Percentiles rank a stretch among this genome's conserved stretches.
Conservation (phyloP, 2,113 vertebrate species). For the Syrmaticus mikado region DNA sequence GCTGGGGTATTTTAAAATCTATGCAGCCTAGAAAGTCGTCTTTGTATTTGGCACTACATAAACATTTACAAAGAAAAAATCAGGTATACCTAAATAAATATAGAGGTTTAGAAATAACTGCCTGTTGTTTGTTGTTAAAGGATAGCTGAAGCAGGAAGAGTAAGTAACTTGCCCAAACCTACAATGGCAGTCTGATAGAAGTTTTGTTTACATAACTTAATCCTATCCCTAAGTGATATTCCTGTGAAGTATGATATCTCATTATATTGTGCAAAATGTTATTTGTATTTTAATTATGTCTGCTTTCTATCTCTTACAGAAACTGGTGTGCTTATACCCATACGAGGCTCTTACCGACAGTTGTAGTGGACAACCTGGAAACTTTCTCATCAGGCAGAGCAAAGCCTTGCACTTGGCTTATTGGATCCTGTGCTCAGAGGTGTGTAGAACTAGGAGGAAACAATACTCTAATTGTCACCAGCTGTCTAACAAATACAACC, state of each 20-base stretch:
- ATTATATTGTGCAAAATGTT: not conserved
- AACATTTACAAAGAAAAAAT: not conserved
- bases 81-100: not conserved
- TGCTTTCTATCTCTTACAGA: slow-evolving; percentile 56
- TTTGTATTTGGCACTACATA: not conserved
- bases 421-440: slow-evolving; percentile 77
- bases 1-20: not conserved
- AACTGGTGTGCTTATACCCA: slow-evolving; percentile 87
- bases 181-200: not conserved
- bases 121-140: not conserved
- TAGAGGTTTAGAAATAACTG: not conserved
- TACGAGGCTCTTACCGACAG: slow-evolving; percentile 77
- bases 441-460: slow-evolving; percentile 32
- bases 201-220: not conserved
- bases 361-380: slow-evolving; percentile 72
- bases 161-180: not conserved
- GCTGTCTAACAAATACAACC: not conserved
- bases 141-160: not conserved
- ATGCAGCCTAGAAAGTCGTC: not conserved
- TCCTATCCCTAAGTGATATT: not conserved
- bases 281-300: not conserved
- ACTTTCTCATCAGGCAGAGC: slow-evolving; percentile 64
- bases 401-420: slow-evolving; percentile 69
- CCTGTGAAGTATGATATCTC: not conserved
- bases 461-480: not conserved